Conservation (phyloP, 2,113 vertebrate genomes). For the Alexandromys fortis region DNA sequence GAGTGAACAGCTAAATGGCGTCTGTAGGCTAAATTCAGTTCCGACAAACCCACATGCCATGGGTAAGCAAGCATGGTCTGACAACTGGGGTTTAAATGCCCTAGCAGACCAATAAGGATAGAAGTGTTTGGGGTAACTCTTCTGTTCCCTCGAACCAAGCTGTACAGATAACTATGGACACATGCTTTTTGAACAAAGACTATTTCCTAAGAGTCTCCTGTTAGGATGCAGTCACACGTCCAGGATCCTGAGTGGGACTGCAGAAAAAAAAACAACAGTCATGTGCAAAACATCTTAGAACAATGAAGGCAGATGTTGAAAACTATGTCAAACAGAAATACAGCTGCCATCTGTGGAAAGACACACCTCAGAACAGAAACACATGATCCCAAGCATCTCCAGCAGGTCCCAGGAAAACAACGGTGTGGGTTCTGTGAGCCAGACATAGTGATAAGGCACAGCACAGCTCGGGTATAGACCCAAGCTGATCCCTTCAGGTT, state of each 20-base stretch:
- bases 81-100: background rate
- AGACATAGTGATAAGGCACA: background rate
- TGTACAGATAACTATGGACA: background rate
- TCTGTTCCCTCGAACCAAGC: constrained; percentile 13
- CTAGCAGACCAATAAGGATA: background rate
- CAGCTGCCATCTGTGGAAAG: background rate
- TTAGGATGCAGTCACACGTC: background rate
- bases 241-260: background rate
- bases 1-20: constrained; percentile 9
- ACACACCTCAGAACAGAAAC: background rate
- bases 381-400: background rate
- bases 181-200: background rate
- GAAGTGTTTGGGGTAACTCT: background rate
- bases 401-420: background rate
- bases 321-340: background rate
- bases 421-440: background rate
- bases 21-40: background rate
- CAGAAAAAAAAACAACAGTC: background rate
- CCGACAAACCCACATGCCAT: constrained; percentile 32
- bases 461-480: background rate
- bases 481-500: background rate
- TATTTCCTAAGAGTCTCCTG: background rate
- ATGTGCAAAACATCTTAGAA: background rate
- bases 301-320: constrained; percentile 33
- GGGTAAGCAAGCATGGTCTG: background rate